Evolutionary conservation across 2,113 vertebrate species (phyloP).

Genomic region (Sus scrofa): T2T-Sscrofa CM000817.6:47145501-47146000

Average conservation of each 20-base stretch:
- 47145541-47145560: background rate
- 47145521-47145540: background rate
- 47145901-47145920: background rate
- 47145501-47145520: background rate
- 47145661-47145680: too few relatives aligned
- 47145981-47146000: background rate
- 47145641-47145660: too few relatives aligned
- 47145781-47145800: too few relatives aligned
- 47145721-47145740: too few relatives aligned
- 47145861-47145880: background rate
- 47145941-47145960: background rate
- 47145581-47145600: background rate
- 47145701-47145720: too few relatives aligned
- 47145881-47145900: slow-evolving; percentile 5
- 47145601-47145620: too few relatives aligned
- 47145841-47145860: background rate
- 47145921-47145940: background rate
- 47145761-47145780: too few relatives aligned
- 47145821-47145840: background rate
- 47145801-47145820: too few relatives aligned
- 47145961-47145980: slow-evolving; percentile 21
- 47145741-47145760: too few relatives aligned
- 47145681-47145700: too few relatives aligned
- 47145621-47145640: too few relatives aligned
- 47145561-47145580: background rate